These are phyloP conservation scores for Acanthurus leucopareius DNA, from an alignment of 2,797 vertebrate genomes.

Conservation along the genomic window DNA sequence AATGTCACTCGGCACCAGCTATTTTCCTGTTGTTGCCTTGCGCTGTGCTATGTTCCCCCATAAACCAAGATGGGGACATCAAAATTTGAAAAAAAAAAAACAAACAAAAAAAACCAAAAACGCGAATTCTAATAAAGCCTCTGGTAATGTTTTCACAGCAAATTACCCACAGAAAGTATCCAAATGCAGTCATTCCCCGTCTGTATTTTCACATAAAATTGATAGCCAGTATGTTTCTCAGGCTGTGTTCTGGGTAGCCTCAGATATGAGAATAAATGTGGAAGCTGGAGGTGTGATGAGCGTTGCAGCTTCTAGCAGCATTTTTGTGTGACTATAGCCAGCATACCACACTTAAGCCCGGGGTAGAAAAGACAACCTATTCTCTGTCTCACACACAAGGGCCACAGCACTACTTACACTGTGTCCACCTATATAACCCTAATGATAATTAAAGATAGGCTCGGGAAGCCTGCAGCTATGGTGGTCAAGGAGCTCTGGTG, in stretches of 20 bases:
- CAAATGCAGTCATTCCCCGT: constrained; percentile 76
- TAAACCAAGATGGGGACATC: constrained; percentile 66
- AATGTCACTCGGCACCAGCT: constrained; percentile 72
- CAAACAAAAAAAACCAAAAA: constrained; percentile 49
- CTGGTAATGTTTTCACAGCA: constrained; percentile 65
- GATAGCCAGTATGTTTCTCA: constrained; percentile 65
- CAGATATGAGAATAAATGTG: constrained; percentile 50
- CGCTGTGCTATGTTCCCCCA: constrained; percentile 19
- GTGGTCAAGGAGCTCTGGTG: constrained; percentile 71
- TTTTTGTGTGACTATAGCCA: constrained; percentile 25
- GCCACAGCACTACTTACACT: constrained; percentile 71
- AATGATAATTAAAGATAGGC: constrained; percentile 65
- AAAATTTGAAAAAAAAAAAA: constrained; percentile 39
- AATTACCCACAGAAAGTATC: constrained; percentile 71
- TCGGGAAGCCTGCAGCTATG: constrained; percentile 59
- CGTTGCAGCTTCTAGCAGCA: constrained; percentile 34
- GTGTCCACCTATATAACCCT: constrained; percentile 63
- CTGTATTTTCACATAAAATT: constrained; percentile 77
- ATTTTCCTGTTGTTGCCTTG: constrained; percentile 76
- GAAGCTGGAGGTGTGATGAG: constrained; percentile 49
- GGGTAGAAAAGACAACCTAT: constrained; percentile 45
- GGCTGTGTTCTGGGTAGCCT: constrained; percentile 44
- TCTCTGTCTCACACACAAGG: constrained; percentile 44
- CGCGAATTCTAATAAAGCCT: constrained; percentile 71
- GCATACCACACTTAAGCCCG: constrained; percentile 40